Conservation (phyloP, 2,888 invertebrate genomes). For the Aelia acuminata region DNA sequence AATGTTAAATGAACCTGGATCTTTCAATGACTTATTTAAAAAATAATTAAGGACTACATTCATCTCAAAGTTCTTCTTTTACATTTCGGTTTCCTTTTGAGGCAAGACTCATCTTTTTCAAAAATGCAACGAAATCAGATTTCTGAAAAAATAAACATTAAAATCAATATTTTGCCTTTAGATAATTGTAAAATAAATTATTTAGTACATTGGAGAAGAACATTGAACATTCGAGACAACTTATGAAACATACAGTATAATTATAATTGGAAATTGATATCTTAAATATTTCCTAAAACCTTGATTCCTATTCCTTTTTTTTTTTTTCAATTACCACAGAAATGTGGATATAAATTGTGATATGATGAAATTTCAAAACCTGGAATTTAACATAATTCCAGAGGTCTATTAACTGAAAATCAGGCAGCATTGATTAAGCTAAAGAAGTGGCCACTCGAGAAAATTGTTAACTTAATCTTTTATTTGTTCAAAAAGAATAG, state of each 20-base stretch:
- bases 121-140: slow-evolving; percentile 7
- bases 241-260: too few relatives aligned
- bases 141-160: slow-evolving; percentile 7
- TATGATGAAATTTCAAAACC: too few relatives aligned
- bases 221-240: neutral
- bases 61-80: slow-evolving; percentile 24
- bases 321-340: too few relatives aligned
- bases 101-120: slow-evolving; percentile 19
- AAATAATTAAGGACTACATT: neutral
- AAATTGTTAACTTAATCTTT: too few relatives aligned
- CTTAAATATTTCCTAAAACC: neutral
- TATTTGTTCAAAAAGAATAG: too few relatives aligned
- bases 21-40: neutral
- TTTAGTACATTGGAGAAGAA: too few relatives aligned
- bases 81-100: slow-evolving; percentile 3
- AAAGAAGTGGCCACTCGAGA: too few relatives aligned
- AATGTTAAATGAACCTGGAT: neutral
- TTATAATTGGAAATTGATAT: neutral
- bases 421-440: too few relatives aligned
- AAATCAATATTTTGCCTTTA: neutral
- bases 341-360: too few relatives aligned
- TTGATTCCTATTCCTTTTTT: neutral
- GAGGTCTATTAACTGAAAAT: too few relatives aligned
- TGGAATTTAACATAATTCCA: too few relatives aligned
- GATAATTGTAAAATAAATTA: neutral